Base-by-base conservation (phyloP, 2,888 invertebrate genomes). In the Lamproptera curius region DNA sequence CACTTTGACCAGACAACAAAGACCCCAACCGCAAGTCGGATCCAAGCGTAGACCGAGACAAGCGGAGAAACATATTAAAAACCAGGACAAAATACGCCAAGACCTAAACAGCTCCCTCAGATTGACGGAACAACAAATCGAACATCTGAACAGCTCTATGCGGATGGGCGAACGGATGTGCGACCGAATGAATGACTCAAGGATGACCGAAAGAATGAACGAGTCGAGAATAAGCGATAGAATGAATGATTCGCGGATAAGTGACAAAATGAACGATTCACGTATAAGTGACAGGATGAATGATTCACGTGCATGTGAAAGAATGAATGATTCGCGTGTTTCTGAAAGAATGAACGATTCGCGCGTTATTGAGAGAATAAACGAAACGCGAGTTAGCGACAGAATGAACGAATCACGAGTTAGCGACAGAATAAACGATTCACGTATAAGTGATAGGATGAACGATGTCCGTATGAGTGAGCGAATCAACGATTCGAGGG, bases 1-100 rank as follows among this genome's bases (percentile, higher is more conserved):
- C 61, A 85, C 86, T 0, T 60, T 85, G 0, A 82, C 85, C 1
- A 67, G 87, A 6, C 83, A 82, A 41, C 87, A 83, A 54, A 72
- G 85, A 3, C 86, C 83, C 0, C 85, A 85, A 42, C 84, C 85
- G 0, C 86, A 86, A 54, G 74, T 76, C 1, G 79, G 83, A 0
- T 80, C 83, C 3, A 87, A 86, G 52, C 65, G 87, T 1, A 63
- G 86, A 11, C 80, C 81, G 0, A 54, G 82, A 43, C 73, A 76
- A 36, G 48, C 60, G 1, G 79, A 81, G 16, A 83, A 81, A 63
- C 78, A 78, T 46, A 50, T 52, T n/a, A 76, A 76, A 43, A 67
- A 56, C n/a, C 70, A 72, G 50, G 81, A 81, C 4, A 82, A 81
- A 62, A 55, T 73, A 17, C 61, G 76, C 2, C 73, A 64, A 46